These are phyloP conservation scores for Gnathonemus echidnorhynchus DNA, from an alignment of 2,113 vertebrate species.

Conservation along the genomic window DNA sequence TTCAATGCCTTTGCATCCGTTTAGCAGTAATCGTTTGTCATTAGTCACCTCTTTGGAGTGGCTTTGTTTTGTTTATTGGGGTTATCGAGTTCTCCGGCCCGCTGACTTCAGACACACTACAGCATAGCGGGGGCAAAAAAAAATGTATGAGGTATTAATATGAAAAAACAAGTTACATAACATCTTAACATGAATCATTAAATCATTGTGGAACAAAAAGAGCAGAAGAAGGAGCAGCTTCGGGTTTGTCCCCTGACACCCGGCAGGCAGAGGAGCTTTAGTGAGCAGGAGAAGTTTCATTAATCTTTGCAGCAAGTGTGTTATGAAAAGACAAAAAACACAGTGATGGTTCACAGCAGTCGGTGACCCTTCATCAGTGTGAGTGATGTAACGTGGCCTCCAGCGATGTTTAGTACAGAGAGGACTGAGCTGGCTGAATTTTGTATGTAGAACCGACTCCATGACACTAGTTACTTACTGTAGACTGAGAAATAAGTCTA, in stretches of 20 bases:
- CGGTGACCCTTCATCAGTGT: neutral
- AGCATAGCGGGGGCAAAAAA: neutral
- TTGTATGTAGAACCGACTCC: neutral
- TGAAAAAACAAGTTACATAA: neutral
- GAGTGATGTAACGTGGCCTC: neutral
- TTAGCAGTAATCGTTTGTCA: neutral
- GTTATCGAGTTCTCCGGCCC: neutral
- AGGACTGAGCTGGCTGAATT: neutral
- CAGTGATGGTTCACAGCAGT: neutral
- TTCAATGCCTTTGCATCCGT: neutral
- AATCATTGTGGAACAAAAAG: neutral
- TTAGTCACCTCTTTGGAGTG: constrained; percentile 12
- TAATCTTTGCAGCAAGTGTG: neutral
- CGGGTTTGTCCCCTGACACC: neutral
- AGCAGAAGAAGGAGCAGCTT: neutral
- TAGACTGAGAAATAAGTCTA: neutral
- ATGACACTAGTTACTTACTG: neutral
- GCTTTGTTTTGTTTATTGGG: constrained; percentile 1
- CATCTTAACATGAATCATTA: neutral
- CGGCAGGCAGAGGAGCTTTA: neutral
- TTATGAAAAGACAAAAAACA: neutral
- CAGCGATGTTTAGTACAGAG: neutral
- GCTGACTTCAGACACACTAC: neutral
- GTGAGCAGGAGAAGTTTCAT: neutral
- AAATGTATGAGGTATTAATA: neutral